Conservation (phyloP, 2,888 invertebrate species). For the Parnassius smintheus region DNA sequence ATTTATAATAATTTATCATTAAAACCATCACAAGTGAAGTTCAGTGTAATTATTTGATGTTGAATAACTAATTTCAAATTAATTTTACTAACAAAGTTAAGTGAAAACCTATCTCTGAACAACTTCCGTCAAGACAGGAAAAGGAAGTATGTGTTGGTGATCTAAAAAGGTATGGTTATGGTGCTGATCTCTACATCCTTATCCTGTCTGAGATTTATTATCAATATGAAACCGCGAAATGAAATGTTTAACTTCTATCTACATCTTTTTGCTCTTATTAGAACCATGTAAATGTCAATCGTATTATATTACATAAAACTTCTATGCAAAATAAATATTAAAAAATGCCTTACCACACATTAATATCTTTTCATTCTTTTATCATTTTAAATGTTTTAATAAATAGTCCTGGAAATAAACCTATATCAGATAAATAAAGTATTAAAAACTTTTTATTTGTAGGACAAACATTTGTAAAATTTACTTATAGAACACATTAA, state of each 20-base stretch:
- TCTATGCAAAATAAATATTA: too few species aligned
- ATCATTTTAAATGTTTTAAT: too few species aligned
- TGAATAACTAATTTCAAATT: constrained; percentile 24
- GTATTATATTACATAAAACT: too few species aligned
- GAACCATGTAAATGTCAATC: too few species aligned
- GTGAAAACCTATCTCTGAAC: constrained; percentile 30
- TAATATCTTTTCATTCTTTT: too few species aligned
- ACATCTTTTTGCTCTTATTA: neutral
- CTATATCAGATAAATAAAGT: too few species aligned
- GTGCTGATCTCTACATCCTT: constrained; percentile 45
- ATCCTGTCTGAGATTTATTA: constrained; percentile 46
- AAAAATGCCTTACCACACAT: too few species aligned
- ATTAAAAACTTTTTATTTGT: too few species aligned
- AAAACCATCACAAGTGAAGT: constrained; percentile 16
- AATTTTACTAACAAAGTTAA: constrained; percentile 19
- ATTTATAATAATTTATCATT: constrained; percentile 26
- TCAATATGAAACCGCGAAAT: constrained; percentile 16
- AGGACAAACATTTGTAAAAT: too few species aligned
- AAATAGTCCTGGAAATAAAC: too few species aligned
- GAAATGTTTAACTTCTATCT: neutral
- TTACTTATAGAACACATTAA: too few species aligned
- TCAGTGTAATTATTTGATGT: constrained; percentile 16
- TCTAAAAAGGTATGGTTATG: constrained; percentile 48
- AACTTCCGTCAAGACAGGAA: constrained; percentile 71
- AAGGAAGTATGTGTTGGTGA: constrained; percentile 75